Conservation (phyloP, 2,113 vertebrate species). For the Podarcis cretensis region DNA sequence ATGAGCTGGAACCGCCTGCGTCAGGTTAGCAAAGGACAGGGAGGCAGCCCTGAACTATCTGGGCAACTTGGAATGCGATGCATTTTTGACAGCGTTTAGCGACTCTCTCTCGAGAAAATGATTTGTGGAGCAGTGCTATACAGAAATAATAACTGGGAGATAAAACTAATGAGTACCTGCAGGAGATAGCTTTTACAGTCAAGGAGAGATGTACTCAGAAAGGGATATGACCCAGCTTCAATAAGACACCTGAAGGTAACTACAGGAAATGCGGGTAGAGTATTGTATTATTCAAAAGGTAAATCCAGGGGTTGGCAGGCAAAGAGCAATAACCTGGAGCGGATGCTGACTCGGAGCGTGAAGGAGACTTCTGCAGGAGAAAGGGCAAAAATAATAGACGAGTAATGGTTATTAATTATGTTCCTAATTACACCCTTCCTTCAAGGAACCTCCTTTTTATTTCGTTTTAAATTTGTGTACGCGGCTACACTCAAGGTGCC, state of each 20-base stretch:
- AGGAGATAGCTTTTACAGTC: background rate
- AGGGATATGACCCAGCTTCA: background rate
- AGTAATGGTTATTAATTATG: background rate
- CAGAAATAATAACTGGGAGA: conserved; percentile 31
- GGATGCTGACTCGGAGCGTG: background rate
- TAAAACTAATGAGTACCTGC: conserved; percentile 10
- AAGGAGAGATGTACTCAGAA: conserved; percentile 3
- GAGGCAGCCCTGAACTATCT: background rate
- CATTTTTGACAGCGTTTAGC: background rate
- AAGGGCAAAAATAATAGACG: conserved; percentile 23
- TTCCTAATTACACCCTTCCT: background rate
- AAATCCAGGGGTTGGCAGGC: background rate
- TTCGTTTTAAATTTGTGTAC: background rate
- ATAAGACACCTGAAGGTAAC: conserved; percentile 12
- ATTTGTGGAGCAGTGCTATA: background rate
- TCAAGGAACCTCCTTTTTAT: background rate
- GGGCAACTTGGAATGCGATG: background rate
- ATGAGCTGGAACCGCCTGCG: background rate
- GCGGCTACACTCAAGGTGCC: background rate
- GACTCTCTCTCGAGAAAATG: background rate
- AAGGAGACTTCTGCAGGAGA: conserved; percentile 1
- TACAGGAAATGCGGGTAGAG: background rate
- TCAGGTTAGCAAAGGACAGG: conserved; percentile 3
- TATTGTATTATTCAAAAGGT: conserved; percentile 13
- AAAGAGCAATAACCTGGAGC: background rate